phyloP scores from a whole-genome alignment of 2,113 vertebrate genomes.

The Melanocharis versteri region DNA sequence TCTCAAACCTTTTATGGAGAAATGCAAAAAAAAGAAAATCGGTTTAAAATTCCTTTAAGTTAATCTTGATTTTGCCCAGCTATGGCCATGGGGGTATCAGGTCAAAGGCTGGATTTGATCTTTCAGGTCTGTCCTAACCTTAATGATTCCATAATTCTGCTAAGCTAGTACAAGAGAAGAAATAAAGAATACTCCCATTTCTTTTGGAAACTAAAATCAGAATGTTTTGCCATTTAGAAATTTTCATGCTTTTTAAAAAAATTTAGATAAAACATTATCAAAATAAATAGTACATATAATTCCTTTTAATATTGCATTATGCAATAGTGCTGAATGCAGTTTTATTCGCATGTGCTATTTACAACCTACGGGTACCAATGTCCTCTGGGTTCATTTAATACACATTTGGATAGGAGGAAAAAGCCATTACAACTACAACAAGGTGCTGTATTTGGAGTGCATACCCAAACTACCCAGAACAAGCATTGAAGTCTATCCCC shows the following conservation, averaged over 20 bases:
- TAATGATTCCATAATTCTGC: background rate
- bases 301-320: conserved; percentile 7
- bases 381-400: background rate
- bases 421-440: background rate
- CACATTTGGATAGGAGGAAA: background rate
- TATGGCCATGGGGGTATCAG: background rate
- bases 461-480: background rate
- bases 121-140: background rate
- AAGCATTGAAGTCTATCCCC: background rate
- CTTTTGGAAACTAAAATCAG: background rate
- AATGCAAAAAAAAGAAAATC: background rate
- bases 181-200: background rate
- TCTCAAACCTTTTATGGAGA: background rate
- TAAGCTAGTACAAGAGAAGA: background rate
- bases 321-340: background rate
- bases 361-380: background rate
- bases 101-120: background rate
- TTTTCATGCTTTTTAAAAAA: background rate
- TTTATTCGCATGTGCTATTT: conserved; percentile 17
- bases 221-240: background rate
- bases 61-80: background rate
- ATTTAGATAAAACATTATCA: background rate
- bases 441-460: background rate
- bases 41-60: background rate
- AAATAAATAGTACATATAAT: background rate